Conservation (phyloP, 2,888 invertebrate genomes). For the Laspeyria flexula region DNA sequence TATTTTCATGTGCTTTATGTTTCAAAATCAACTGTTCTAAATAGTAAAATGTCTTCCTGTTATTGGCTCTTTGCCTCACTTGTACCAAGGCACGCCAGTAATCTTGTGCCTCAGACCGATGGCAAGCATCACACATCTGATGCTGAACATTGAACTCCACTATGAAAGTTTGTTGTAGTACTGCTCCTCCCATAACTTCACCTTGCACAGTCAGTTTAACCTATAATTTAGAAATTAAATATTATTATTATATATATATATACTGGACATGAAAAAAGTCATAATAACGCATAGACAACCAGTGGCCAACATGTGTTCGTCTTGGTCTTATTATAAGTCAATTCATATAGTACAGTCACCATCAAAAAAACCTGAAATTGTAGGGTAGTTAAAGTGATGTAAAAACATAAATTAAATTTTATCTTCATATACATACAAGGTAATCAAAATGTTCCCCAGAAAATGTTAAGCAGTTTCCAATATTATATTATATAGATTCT, state of each 20-base stretch:
- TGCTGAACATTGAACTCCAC: conserved; percentile 96
- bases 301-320: no score
- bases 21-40: conserved; percentile 98
- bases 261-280: no score
- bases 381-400: no score
- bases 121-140: conserved; percentile 99
- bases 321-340: no score
- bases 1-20: conserved; percentile 96
- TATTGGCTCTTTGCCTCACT: conserved; percentile 94
- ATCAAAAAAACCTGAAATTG: no score
- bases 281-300: no score
- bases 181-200: conserved; percentile 95
- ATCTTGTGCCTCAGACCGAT: conserved; percentile 98
- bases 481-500: no score
- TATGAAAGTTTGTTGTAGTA: conserved; percentile 97
- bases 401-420: no score
- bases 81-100: conserved; percentile 98
- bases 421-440: no score
- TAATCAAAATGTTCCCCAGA: no score
- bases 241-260: background rate
- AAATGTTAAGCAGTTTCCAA: no score
- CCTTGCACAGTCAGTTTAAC: conserved; percentile 97
- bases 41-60: conserved; percentile 99
- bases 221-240: conserved; percentile 56
- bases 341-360: no score